Evolutionary conservation across 1,140 invertebrate genomes (phyloP), one percentile per base, ranked within the genome.

Genomic region (Drosophila setifemur): DNA sequence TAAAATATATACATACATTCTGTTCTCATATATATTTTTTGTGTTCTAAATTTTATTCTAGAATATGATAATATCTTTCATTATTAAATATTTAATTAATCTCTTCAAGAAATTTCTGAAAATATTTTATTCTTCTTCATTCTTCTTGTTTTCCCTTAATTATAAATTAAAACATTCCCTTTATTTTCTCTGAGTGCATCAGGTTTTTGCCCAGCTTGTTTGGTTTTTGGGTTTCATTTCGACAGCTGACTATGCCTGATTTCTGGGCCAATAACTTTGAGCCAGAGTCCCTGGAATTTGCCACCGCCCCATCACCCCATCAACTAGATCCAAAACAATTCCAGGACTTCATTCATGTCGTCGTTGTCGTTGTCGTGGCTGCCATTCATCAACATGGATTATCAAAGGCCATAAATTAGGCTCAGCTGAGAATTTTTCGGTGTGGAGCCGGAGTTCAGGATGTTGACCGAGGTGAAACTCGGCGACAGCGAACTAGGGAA

Each of bases 311-410:
- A n/a, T n/a, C n/a, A n/a, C 14, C 8, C 33, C 14, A 3, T 18
- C 12, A 16, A 37, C 7, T 37, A 29, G 35, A 35, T 3, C 14
- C 7, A 43, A 45, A 57, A 55, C 50, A 47, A 66, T 66, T 64
- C 57, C 43, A 66, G 61, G 43, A 66, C 67, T 71, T 60, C 67
- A 71, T 71, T 71, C 53, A 45, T 69, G 48, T 67, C 33, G 64
- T 54, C 29, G 47, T 21, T 37, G 47, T 37, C 45, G 29, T 44
- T 35, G 28, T 16, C 31, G n/a, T 48, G 39, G 28, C 9, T 35
- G 71, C 79, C 74, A 86, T 85, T 85, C 79, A 85, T 85, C 81
- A 85, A 79, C 70, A 53, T 58, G 71, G 79, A 86, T 83, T 83
- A 83, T 55, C 74, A 79, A 64, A 57, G 53, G 75, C 81, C 77